Evolutionary conservation across 2,888 invertebrate species (phyloP), one percentile per base, ranked within the genome.

Genomic region (Amaurobius ferox): DNA sequence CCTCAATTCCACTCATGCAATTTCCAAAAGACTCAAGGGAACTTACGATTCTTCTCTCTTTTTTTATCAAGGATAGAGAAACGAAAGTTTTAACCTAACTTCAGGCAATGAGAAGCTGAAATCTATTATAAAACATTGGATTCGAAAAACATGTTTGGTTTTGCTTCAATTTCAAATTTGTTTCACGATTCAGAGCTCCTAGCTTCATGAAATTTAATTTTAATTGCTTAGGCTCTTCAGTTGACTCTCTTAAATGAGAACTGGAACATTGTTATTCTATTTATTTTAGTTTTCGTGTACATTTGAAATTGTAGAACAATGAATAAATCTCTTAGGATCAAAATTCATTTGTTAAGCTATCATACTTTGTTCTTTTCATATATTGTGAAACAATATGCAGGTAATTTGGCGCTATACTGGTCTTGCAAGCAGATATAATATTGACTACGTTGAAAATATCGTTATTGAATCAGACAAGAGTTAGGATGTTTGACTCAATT

Each of bases 101-200:
- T 23, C 16, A 23, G 55, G 55, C 23, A 23, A 55, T 19, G 23
- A 55, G 23, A 55, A 55, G 19, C 11, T 23, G 23, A 55, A 55
- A 55, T 55, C 23, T 55, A 55, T 55, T 55, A 55, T 23, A 55
- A 55, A 55, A 55, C 55, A 55, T 23, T 55, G 23, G 16, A 55
- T 55, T 23, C 23, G 23, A 55, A 55, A 13, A 7, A 16, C 44
- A 44, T 44, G 35, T 44, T 44, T 44, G 44, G 44, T 44, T 44
- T 44, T 44, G 2, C 44, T 44, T 44, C 9, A 7, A 44, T 44
- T 44, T 11, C n/a, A 16, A 7, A 44, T 44, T 44, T 16, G 16
- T 2, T 44, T 44, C 44, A 44, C 44, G 44, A 13, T 44, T 16
- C 44, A 16, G 2, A 16, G 16, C 16, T 16, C n/a, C n/a, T 44